Evolutionary conservation across 2,888 invertebrate species (phyloP).

Genomic region (Cerceris ruficornis): DNA sequence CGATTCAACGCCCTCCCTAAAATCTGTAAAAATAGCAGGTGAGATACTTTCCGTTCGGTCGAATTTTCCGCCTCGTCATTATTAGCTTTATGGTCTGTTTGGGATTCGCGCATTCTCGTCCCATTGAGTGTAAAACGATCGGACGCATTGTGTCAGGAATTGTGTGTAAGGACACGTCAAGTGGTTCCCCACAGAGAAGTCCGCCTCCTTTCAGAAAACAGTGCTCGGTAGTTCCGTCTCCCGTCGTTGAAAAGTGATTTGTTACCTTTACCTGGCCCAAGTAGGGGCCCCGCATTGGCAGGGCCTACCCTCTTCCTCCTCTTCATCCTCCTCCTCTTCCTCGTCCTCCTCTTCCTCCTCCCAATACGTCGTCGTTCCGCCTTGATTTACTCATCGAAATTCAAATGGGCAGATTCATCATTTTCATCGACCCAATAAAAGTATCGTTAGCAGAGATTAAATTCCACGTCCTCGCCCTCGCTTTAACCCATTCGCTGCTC

Average conservation of each 20-base stretch:
- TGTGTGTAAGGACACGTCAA: conserved; percentile 75
- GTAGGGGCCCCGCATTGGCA: conserved; percentile 57
- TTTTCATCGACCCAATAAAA: conserved; percentile 55
- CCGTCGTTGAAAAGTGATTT: conserved; percentile 66
- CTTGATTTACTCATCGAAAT: conserved; percentile 59
- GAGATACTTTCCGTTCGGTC: conserved; percentile 38
- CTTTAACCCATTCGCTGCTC: conserved; percentile 26
- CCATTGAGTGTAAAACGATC: conserved; percentile 72
- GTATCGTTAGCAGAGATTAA: conserved; percentile 47
- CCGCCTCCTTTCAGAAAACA: conserved; percentile 76
- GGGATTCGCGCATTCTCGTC: conserved; percentile 58
- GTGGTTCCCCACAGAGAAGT: conserved; percentile 78
- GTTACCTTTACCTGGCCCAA: conserved; percentile 67
- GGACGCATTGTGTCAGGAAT: conserved; percentile 68
- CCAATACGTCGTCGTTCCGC: conserved; percentile 43
- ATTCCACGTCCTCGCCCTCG: conserved; percentile 14
- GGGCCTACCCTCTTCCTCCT: conserved; percentile 11
- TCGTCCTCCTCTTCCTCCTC: background rate
- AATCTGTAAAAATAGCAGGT: conserved; percentile 20
- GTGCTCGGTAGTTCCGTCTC: conserved; percentile 63
- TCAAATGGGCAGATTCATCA: conserved; percentile 58
- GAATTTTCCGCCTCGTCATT: conserved; percentile 50
- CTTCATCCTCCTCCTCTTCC: too few relatives aligned
- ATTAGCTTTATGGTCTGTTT: conserved; percentile 58
- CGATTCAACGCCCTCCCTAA: background rate